Conservation (phyloP, 2,113 vertebrate species). For the Ammodytes dubius region DNA sequence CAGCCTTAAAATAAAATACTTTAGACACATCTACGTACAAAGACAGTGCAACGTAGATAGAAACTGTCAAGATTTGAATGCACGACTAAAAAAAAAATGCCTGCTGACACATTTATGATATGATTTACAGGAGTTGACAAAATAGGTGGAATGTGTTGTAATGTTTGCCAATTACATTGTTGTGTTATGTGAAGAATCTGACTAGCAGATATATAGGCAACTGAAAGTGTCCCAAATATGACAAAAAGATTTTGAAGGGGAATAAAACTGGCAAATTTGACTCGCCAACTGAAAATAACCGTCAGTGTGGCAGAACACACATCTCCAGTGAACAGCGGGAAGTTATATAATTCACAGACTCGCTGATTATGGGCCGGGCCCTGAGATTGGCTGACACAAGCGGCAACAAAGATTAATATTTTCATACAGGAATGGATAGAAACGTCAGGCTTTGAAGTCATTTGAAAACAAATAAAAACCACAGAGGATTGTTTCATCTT, state of each 20-base stretch:
- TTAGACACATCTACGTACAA: constrained; percentile 59
- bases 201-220: constrained; percentile 44
- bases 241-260: constrained; percentile 65
- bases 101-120: constrained; percentile 14
- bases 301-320: constrained; percentile 72
- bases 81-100: constrained; percentile 1
- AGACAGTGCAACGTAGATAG: constrained; percentile 30
- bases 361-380: constrained; percentile 59
- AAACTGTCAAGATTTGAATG: constrained; percentile 49
- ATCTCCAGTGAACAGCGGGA: constrained; percentile 74
- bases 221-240: constrained; percentile 66
- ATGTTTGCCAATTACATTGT: constrained; percentile 11
- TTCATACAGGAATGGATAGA: constrained; percentile 39
- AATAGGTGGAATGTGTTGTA: constrained; percentile 28
- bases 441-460: constrained; percentile 33
- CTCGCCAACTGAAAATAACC: constrained; percentile 72
- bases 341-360: constrained; percentile 79
- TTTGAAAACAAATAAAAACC: constrained; percentile 38
- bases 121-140: constrained; percentile 14
- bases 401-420: constrained; percentile 58
- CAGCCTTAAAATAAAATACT: constrained; percentile 71
- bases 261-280: constrained; percentile 70
- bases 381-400: constrained; percentile 71
- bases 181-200: constrained; percentile 43
- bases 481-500: constrained; percentile 17